Evolutionary conservation across 2,888 invertebrate genomes (phyloP).

Genomic region (Drosophila algonquin): DNA sequence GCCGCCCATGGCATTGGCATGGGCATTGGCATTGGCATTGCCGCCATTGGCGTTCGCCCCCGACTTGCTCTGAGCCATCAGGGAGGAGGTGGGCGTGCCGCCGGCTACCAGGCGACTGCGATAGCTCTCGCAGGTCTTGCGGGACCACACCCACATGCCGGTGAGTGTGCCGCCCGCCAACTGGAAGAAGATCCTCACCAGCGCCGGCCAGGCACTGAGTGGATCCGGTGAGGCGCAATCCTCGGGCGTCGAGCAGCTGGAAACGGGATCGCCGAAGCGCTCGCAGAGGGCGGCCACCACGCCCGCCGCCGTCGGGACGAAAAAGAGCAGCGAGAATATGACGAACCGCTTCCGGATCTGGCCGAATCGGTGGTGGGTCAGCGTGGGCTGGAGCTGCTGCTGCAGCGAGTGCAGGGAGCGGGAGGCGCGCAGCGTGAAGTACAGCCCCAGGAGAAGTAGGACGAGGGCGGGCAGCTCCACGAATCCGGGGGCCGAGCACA

Average conservation of each 20-base stretch:
- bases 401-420: conserved; percentile 80
- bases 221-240: conserved; percentile 77
- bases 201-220: conserved; percentile 75
- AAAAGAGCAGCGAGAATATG: conserved; percentile 82
- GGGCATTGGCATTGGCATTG: background rate
- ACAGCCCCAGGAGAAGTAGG: conserved; percentile 78
- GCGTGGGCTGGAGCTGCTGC: conserved; percentile 80
- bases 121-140: conserved; percentile 84
- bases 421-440: conserved; percentile 83
- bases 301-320: conserved; percentile 81
- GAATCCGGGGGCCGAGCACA: conserved; percentile 88
- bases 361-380: conserved; percentile 82
- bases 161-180: conserved; percentile 82
- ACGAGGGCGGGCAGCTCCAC: conserved; percentile 82
- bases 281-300: conserved; percentile 81
- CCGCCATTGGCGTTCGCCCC: conserved; percentile 38
- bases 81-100: conserved; percentile 77
- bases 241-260: conserved; percentile 79
- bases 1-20: background rate
- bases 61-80: conserved; percentile 75
- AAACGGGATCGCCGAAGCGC: conserved; percentile 73
- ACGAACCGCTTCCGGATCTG: conserved; percentile 83
- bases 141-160: conserved; percentile 84
- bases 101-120: conserved; percentile 76
- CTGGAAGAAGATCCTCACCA: conserved; percentile 81